Base-by-base conservation (phyloP, 2,888 invertebrate genomes). In the Pyrrhia umbra region DNA sequence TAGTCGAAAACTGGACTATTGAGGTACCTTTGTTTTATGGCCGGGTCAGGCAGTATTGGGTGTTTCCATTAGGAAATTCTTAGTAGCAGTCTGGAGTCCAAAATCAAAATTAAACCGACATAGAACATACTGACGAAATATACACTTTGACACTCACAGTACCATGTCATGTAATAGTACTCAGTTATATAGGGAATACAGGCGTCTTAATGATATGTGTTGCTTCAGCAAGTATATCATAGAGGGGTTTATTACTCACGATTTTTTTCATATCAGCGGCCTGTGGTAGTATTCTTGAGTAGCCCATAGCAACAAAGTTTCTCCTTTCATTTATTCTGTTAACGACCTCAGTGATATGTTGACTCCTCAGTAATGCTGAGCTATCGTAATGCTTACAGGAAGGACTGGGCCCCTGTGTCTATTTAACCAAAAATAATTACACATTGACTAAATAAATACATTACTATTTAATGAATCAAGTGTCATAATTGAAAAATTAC, bases 211-310 rank as follows among this genome's bases (percentile, higher is more conserved):
- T n/a, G n/a, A n/a, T n/a, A n/a, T n/a, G n/a, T n/a, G n/a, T n/a
- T n/a, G n/a, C n/a, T n/a, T n/a, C n/a, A n/a, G n/a, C n/a, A n/a
- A n/a, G n/a, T n/a, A n/a, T n/a, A n/a, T n/a, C n/a, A n/a, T n/a
- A n/a, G n/a, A n/a, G n/a, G n/a, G n/a, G n/a, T 20, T 21, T 6
- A 45, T 39, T 46, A 73, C 89, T 83, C 71, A 95, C 94, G 59
- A 94, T 81, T 88, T 90, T 91, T 54, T 85, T 90, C 93, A 95
- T 94, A 72, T 95, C 92, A 16, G 93, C 93, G 13, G 93, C 93
- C 45, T 85, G 83, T 0, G 93, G 92, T 15, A 93, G 78, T 23
- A 81, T 80, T 60, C 81, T 88, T 2, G 90, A 86, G 13, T 82
- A 68, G 1, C 93, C 93, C 68, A 80, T 71, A 13, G 94, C 93